Evolutionary conservation across 2,113 vertebrate species (phyloP), one percentile per base, ranked within the genome.

Genomic region (Myiozetetes cayanensis): DNA sequence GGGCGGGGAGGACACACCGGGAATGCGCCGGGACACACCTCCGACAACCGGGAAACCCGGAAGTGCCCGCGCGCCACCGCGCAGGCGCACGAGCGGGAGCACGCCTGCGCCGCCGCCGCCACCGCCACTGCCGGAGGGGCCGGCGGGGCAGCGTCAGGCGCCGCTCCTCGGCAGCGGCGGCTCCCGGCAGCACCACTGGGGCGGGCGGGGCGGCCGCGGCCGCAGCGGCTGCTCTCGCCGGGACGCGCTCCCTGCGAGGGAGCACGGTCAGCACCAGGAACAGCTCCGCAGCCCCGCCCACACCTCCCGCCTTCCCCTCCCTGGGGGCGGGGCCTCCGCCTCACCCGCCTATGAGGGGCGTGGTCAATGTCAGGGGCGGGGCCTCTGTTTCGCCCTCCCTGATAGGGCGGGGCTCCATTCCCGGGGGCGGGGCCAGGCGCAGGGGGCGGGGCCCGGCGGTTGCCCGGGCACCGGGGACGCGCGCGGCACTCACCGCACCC

Each of bases 1-100:
- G 16, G 30, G n/a, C 24, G 15, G 3, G 5, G 24, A 7, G 18
- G 25, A 20, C 41, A 4, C 47, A 10, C 14, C 12, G 10, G 1
- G 8, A 30, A 28, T 4, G 28, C n/a, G 19, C 23, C 4, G 6
- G 15, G 24, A 47, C 10, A 8, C 47, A 1, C 44, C 0, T 5
- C 44, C 58, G 2, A 5, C 43, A 35, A 27, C 2, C 7, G 12
- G 1, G 9, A 5, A 77, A 73, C n/a, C 25, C 85, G 84, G 94
- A 91, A 94, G 74, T 8, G 44, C 0, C 21, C 13, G 5, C 9
- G 8, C 9, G 5, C 2, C 35, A 28, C 21, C 7, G 79, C 92
- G 92, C 95, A 81, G 44, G 86, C 95, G 94, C 91, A 12, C 10
- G 14, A 4, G 58, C 10, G 12, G 8, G 35, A 58, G 39, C 6